Evolutionary conservation across 1,140 invertebrate genomes (phyloP).

Genomic region (Trichonephila clavata): DNA sequence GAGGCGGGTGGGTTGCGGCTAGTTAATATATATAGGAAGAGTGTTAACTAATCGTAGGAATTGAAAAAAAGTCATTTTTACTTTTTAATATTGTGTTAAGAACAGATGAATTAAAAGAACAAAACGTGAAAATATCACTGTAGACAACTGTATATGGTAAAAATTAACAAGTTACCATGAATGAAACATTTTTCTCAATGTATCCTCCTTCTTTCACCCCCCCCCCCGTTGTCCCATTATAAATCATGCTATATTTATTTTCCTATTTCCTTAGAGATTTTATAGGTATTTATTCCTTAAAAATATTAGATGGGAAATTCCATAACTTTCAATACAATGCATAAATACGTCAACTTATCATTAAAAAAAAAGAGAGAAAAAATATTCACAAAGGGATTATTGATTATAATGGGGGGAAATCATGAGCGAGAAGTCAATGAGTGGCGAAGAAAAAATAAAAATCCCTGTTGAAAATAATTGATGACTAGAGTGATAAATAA

Average conservation of each 20-base stretch:
- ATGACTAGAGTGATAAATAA: conserved; percentile 58
- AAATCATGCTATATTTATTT: background rate
- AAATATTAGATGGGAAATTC: background rate
- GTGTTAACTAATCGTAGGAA: too few relatives aligned
- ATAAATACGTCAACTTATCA: background rate
- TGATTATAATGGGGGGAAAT: conserved; percentile 16
- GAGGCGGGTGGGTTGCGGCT: too few relatives aligned
- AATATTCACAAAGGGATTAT: background rate
- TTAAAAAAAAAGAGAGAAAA: background rate
- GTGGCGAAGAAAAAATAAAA: background rate
- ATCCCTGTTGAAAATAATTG: conserved; percentile 37
- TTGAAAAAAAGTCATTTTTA: too few relatives aligned
- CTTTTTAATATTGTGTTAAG: too few relatives aligned
- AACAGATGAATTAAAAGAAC: too few relatives aligned
- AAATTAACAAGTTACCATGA: too few relatives aligned
- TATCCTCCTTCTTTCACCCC: too few relatives aligned
- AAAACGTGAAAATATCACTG: too few relatives aligned
- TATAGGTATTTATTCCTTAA: background rate
- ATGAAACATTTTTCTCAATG: too few relatives aligned
- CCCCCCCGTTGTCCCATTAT: too few relatives aligned
- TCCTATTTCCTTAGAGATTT: background rate
- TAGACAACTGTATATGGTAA: too few relatives aligned
- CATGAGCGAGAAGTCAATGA: conserved; percentile 48
- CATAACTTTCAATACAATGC: background rate
- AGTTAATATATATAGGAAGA: too few relatives aligned